These are phyloP conservation scores for Streptopelia turtur DNA, from an alignment of 2,797 vertebrate genomes.

Conservation along the genomic window DNA sequence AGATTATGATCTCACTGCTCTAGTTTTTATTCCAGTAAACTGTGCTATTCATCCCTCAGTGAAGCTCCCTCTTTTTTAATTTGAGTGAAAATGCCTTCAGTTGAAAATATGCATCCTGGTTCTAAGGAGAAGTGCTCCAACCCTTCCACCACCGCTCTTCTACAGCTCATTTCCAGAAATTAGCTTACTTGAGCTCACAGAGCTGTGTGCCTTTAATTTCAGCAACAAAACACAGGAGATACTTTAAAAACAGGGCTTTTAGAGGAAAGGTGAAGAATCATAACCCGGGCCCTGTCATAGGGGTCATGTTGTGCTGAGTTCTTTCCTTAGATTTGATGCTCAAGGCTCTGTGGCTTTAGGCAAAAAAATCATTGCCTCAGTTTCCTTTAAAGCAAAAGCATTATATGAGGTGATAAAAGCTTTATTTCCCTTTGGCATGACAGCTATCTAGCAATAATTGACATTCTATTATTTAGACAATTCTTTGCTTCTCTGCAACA, in stretches of 20 bases:
- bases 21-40: not conserved
- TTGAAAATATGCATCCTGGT: not conserved
- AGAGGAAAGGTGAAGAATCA: not conserved
- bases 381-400: not conserved
- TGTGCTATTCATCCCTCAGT: not conserved
- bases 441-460: not conserved
- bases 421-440: not conserved
- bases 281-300: rapidly evolving
- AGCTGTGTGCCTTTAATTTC: not conserved
- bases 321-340: not conserved
- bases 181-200: not conserved
- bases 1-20: not conserved
- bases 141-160: not conserved
- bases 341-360: not conserved
- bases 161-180: not conserved
- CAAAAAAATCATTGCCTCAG: not conserved
- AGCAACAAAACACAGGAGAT: not conserved
- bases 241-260: not conserved
- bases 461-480: not conserved
- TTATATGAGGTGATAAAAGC: not conserved
- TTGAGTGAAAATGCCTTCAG: not conserved
- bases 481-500: not conserved
- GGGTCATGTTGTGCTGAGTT: not conserved
- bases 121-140: not conserved
- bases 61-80: not conserved